phyloP scores from a whole-genome alignment of 2,113 vertebrate species.

The Triplophysa rosa region DNA sequence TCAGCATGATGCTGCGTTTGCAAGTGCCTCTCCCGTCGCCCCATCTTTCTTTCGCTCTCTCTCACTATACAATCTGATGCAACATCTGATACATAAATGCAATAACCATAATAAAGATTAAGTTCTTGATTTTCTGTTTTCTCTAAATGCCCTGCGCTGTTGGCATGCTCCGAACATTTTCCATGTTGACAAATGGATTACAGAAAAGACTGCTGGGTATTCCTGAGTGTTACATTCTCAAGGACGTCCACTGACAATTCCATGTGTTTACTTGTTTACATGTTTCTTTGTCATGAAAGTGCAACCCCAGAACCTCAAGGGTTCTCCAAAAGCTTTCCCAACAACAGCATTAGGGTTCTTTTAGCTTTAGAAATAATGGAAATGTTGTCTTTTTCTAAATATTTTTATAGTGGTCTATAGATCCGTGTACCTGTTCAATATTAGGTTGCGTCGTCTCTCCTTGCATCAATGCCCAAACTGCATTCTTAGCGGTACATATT shows the following conservation, averaged over 20 bases:
- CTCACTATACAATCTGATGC: constrained; percentile 70
- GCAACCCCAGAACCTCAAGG: constrained; percentile 46
- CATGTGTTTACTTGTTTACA: constrained; percentile 41
- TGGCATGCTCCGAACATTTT: constrained; percentile 61
- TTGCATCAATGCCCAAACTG: constrained; percentile 91
- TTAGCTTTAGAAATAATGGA: not conserved
- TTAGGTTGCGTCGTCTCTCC: too few species aligned
- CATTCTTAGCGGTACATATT: constrained; percentile 99
- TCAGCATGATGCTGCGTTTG: constrained; percentile 67
- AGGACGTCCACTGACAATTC: constrained; percentile 54
- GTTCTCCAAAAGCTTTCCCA: not conserved
- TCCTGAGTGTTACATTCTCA: constrained; percentile 63
- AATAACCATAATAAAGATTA: constrained; percentile 64
- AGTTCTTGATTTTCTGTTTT: constrained; percentile 44
- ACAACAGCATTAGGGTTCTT: not conserved
- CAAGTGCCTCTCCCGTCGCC: constrained; percentile 67
- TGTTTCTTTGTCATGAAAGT: constrained; percentile 61
- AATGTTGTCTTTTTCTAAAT: not conserved
- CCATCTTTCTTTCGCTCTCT: constrained; percentile 49
- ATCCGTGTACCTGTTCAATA: too few species aligned
- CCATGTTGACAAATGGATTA: constrained; percentile 66
- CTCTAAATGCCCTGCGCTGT: constrained; percentile 64
- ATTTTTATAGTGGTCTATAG: too few species aligned
- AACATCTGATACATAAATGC: constrained; percentile 72
- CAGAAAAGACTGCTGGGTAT: constrained; percentile 64